Conservation (phyloP, 2,888 invertebrate species). For the Drosophila sordidapex region DNA sequence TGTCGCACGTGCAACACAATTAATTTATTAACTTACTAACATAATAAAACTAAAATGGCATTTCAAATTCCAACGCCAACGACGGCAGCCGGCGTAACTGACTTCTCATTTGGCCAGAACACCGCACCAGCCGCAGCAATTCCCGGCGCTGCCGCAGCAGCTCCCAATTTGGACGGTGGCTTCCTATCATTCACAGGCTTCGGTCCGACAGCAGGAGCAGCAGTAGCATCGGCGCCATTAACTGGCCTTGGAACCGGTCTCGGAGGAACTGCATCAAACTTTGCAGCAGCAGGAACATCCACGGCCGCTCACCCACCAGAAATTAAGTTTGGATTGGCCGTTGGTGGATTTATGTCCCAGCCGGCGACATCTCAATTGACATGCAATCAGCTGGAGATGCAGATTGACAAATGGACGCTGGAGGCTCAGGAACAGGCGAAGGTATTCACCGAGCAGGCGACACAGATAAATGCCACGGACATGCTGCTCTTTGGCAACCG, state of each 20-base stretch:
- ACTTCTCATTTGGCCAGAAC: conserved; percentile 61
- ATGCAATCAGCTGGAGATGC: conserved; percentile 94
- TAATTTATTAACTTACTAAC: neutral
- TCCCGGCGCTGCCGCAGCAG: conserved; percentile 3
- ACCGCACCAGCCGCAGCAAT: conserved; percentile 39
- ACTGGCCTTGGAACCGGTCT: conserved; percentile 34
- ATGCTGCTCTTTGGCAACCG: conserved; percentile 94
- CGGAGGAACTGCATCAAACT: conserved; percentile 5
- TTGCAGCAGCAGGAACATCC: conserved; percentile 6
- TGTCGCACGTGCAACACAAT: conserved; percentile 21
- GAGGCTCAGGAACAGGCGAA: conserved; percentile 97
- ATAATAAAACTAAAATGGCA: conserved; percentile 42
- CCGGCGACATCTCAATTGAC: conserved; percentile 87
- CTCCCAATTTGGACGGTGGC: conserved; percentile 66
- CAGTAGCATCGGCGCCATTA: conserved; percentile 30
- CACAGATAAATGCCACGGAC: conserved; percentile 98
- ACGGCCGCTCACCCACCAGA: conserved; percentile 17
- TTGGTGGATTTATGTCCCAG: conserved; percentile 60
- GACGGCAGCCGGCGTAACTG: conserved; percentile 45
- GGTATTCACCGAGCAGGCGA: conserved; percentile 96
- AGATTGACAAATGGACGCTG: conserved; percentile 96
- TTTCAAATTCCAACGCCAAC: conserved; percentile 78
- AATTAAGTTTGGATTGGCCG: conserved; percentile 22
- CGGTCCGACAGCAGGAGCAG: conserved; percentile 40
- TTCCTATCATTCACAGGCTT: conserved; percentile 67